These are phyloP conservation scores for Piscicola geometra DNA, from an alignment of 2,888 invertebrate species.

Conservation along the genomic window DNA sequence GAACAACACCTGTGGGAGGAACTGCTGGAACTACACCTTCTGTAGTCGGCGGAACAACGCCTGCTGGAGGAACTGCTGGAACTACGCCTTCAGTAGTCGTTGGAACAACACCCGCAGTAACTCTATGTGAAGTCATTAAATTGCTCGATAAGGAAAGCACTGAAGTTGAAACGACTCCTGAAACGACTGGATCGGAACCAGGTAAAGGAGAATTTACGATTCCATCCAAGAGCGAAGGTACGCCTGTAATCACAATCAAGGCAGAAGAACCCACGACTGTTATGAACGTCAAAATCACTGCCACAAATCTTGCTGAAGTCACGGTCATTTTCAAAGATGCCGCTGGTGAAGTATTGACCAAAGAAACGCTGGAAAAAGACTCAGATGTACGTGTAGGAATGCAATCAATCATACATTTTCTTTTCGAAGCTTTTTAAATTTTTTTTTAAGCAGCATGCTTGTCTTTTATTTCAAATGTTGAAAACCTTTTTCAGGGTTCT, in stretches of 20 bases:
- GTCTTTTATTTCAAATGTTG: not conserved
- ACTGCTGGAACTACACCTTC: too few species aligned
- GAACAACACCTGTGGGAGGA: not conserved
- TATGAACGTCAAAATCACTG: not conserved
- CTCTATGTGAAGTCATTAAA: not conserved
- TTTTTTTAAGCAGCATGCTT: too few species aligned
- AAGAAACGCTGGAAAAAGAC: not conserved
- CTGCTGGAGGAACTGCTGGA: too few species aligned
- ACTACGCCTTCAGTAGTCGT: too few species aligned
- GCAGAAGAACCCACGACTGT: constrained; percentile 13
- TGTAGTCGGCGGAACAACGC: not conserved
- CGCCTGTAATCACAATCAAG: not conserved
- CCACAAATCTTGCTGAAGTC: not conserved
- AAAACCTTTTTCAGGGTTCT: not conserved
- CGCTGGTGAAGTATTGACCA: not conserved
- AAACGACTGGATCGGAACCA: not conserved
- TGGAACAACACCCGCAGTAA: not conserved
- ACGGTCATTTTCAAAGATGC: constrained; percentile 6
- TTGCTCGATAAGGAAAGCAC: constrained; percentile 2
- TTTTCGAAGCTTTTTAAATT: too few species aligned
- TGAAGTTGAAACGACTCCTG: not conserved
- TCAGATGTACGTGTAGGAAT: not conserved
- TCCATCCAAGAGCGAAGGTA: not conserved
- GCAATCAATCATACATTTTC: not conserved
- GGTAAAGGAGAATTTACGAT: not conserved